Conservation (phyloP, 2,888 invertebrate genomes). For the Pecten maximus region DNA sequence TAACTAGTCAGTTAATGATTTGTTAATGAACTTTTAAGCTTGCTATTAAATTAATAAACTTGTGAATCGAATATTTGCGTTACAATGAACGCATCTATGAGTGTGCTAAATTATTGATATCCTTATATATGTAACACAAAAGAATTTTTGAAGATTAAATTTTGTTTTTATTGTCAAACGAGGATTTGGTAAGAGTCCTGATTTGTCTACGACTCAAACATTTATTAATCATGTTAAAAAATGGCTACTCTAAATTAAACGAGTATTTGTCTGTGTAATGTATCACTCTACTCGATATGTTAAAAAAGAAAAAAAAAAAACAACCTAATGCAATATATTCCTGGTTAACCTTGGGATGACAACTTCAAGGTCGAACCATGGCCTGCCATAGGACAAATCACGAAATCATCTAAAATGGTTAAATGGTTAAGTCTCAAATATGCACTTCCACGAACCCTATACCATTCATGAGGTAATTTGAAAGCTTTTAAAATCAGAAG, state of each 20-base stretch:
- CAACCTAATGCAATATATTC: neutral
- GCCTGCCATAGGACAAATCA: neutral
- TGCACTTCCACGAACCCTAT: neutral
- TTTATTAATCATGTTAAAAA: no score
- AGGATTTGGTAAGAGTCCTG: no score
- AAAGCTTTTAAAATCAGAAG: neutral
- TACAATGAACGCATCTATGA: no score
- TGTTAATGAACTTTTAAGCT: no score
- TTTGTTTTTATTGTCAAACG: no score
- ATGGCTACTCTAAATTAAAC: no score
- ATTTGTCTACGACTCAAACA: neutral
- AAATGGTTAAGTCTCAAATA: neutral
- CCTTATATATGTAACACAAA: no score
- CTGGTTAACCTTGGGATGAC: neutral
- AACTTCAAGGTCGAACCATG: constrained; percentile 1
- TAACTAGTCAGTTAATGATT: no score
- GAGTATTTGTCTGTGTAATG: neutral
- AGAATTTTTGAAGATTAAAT: neutral
- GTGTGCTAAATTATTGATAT: no score
- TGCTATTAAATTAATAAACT: no score
- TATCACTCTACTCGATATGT: neutral
- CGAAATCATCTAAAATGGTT: neutral
- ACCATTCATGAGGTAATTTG: neutral
- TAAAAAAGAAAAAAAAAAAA: neutral
- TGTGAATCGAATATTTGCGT: no score